Percentiles rank a stretch among this genome's conserved stretches.
Conservation (phyloP, 2,888 invertebrate species). For the Acronicta psi region DNA sequence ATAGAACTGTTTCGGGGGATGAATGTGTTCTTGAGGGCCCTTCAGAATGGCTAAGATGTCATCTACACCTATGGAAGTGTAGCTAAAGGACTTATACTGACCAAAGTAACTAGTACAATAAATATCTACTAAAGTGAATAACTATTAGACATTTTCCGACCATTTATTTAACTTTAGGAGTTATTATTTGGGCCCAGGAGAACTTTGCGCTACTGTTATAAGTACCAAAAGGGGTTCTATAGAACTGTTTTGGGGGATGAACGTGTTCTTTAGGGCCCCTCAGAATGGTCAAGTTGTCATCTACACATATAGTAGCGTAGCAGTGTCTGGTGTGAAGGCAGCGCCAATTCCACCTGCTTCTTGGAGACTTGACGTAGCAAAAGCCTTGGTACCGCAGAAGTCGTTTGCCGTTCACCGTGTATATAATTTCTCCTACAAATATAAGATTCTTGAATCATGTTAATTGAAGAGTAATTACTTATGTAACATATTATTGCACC, state of each 20-base stretch:
- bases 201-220: slow-evolving; percentile 26
- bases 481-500: no score
- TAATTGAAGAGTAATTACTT: no score
- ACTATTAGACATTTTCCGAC: no score
- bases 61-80: slow-evolving; percentile 52
- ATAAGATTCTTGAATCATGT: slow-evolving; percentile 5
- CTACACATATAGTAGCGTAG: slow-evolving; percentile 54
- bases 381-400: slow-evolving; percentile 59
- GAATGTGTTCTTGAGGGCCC: slow-evolving; percentile 48
- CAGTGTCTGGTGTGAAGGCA: slow-evolving; percentile 68
- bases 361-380: slow-evolving; percentile 59
- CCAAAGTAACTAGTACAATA: no score
- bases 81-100: no score
- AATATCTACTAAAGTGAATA: no score
- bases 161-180: no score
- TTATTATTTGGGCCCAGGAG: slow-evolving; percentile 23
- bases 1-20: slow-evolving; percentile 51
- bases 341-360: slow-evolving; percentile 59
- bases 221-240: slow-evolving; percentile 31
- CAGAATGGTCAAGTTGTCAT: slow-evolving; percentile 31
- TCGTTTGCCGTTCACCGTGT: slow-evolving; percentile 49
- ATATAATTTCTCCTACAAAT: slow-evolving; percentile 59
- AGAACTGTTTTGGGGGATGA: slow-evolving; percentile 54
- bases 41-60: slow-evolving; percentile 29
- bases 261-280: slow-evolving; percentile 46